Evolutionary conservation across 2,888 invertebrate genomes (phyloP), one percentile per base, ranked within the genome.

Genomic region (Caprella mutica): DNA sequence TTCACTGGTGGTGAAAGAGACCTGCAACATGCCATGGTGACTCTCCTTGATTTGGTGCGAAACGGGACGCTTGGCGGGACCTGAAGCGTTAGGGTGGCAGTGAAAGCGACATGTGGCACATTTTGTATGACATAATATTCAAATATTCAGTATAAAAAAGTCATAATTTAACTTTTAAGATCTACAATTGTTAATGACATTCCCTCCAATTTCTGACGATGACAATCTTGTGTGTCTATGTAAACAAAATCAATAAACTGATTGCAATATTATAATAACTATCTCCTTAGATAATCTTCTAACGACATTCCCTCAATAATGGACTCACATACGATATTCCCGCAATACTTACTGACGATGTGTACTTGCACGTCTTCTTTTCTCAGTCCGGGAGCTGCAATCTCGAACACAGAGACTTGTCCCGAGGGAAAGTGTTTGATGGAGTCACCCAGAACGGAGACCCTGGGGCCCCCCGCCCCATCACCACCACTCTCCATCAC

Each of bases 1-100:
- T 77, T 92, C 92, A 51, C 82, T 83, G 6, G 93, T 90, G 40
- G 87, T 85, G 75, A 94, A 96, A 74, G 94, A 88, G 67, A 92
- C 85, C 67, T 86, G 83, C 76, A 88, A 90, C 66, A 87, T 84
- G 66, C 87, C 87, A 33, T 67, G 66, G 27, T 85, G 80, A 70
- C 87, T 85, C 70, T 90, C 86, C 69, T 87, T 77, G 62, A 93
- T 84, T 67, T 86, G 80, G 59, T 88, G 85, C 51, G 84, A 81
- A 67, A 91, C 81, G 65, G 85, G 83, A 61, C 85, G 80, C 70
- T 92, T 86, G 57, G 85, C 86, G 12, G 92, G 92, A 59, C 89
- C 86, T 76, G 79, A 75, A 68, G 77, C 73, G 71, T 78, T n/a
- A n/a, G n/a, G n/a, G n/a, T n/a, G n/a, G n/a, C n/a, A n/a, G n/a